Conservation (phyloP, 2,888 invertebrate species). For the Nycteola revayana region DNA sequence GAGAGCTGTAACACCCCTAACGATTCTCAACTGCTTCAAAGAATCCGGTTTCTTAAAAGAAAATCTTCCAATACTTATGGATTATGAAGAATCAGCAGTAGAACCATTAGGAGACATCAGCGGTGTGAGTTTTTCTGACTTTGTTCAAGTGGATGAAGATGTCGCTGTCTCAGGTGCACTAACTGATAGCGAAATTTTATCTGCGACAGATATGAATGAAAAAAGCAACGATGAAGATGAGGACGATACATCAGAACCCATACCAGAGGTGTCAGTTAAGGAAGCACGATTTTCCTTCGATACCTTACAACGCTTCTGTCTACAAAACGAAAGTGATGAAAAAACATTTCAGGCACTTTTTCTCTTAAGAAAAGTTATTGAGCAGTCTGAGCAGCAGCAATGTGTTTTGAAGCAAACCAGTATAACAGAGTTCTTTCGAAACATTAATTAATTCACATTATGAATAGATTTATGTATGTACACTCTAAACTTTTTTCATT, state of each 20-base stretch:
- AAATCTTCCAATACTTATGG: too few relatives aligned
- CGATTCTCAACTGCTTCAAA: background rate
- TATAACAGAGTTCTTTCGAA: too few relatives aligned
- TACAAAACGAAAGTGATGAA: constrained; percentile 32
- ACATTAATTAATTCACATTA: background rate
- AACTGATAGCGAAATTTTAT: constrained; percentile 2
- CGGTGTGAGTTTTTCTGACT: background rate
- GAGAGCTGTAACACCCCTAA: too few relatives aligned
- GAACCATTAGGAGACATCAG: too few relatives aligned
- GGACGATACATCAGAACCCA: constrained; percentile 24
- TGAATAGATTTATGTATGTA: background rate
- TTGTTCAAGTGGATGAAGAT: background rate
- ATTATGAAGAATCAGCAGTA: too few relatives aligned
- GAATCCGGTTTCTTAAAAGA: too few relatives aligned
- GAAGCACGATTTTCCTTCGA: constrained; percentile 27
- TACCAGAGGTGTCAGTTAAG: constrained; percentile 29
- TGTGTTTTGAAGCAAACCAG: too few relatives aligned
- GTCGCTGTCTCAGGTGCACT: background rate
- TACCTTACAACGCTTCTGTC: constrained; percentile 29
- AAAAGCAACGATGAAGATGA: constrained; percentile 21
- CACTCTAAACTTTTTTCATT: background rate
- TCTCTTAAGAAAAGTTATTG: too few relatives aligned
- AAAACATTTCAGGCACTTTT: constrained; percentile 29
- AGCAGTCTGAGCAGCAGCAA: too few relatives aligned
- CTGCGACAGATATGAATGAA: constrained; percentile 22